Base-by-base conservation (phyloP, 1,140 invertebrate species). In the Marisa cornuarietis region DNA sequence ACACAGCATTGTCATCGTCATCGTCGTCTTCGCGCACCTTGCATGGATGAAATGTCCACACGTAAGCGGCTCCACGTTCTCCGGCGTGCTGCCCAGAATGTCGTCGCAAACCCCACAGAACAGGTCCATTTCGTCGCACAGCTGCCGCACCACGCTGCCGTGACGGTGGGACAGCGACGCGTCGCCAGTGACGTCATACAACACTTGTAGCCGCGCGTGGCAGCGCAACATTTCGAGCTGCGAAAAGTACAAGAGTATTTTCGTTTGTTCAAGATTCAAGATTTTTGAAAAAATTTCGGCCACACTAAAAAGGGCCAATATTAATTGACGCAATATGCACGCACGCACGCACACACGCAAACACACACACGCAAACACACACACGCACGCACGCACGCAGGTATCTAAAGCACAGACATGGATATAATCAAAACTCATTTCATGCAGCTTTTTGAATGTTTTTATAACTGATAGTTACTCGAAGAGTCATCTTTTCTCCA, bases 41-140 rank as follows among this genome's bases (percentile, higher is more conserved):
- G 78, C 83, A 71, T 87, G 86, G 20, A 85, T 83, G 62, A 86
- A 83, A 79, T 87, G 86, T n/a, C 85, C 85, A 76, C 86, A 87
- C 7, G 73, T 71, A 5, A 87, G 76, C n/a, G 83, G 80, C 58
- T 84, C 82, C 42, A 87, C 65, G 22, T 82, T 83, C 66, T 85
- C 86, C 62, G 83, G 83, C 54, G 75, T 77, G 52, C 84, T 81
- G 14, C 85, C 86, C 31, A 87, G 81, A n/a, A 84, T 66, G 42
- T 87, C 83, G 62, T 80, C 81, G 78, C 85, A 87, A 0, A 87
- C 83, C 0, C 85, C 85, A 71, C 86, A 87, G n/a, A 83, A 82
- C 11, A 87, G 77, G n/a, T 87, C 85, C 81, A 86, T 83, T 76
- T 87, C 86, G 61, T 81, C 71, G 26, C 85, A 63, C 71, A 87